phyloP scores from a whole-genome alignment of 2,113 vertebrate genomes.

The Paraplagusia blochii region DNA sequence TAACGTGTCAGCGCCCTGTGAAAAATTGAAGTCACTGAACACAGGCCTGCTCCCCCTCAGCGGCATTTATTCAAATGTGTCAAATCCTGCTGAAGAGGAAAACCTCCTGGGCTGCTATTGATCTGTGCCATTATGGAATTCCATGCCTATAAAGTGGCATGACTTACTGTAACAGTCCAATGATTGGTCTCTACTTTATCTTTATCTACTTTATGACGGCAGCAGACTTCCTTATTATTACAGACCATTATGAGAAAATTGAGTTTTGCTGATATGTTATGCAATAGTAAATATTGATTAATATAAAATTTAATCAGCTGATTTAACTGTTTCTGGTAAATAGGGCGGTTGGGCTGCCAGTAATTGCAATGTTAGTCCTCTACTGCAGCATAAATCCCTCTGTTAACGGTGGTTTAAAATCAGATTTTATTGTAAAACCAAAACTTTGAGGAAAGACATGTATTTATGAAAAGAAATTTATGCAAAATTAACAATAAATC shows the following conservation, averaged over 20 bases:
- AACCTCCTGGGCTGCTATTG: conserved; percentile 67
- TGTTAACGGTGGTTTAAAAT: conserved; percentile 13
- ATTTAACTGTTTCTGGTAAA: conserved; percentile 61
- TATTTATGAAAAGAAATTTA: too few relatives aligned
- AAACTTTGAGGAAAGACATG: neutral
- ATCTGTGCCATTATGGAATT: conserved; percentile 74
- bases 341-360: conserved; percentile 59
- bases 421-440: neutral
- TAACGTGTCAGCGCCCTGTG: conserved; percentile 38
- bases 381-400: conserved; percentile 29
- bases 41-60: conserved; percentile 31
- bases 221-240: conserved; percentile 72
- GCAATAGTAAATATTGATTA: conserved; percentile 72
- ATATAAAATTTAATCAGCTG: conserved; percentile 61
- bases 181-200: conserved; percentile 65
- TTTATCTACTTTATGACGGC: conserved; percentile 54
- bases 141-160: conserved; percentile 74
- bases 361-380: conserved; percentile 53
- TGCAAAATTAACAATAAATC: too few relatives aligned
- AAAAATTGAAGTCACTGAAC: conserved; percentile 32
- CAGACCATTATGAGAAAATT: conserved; percentile 75
- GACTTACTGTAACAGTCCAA: conserved; percentile 77
- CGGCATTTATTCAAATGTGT: conserved; percentile 67
- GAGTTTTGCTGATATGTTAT: conserved; percentile 72
- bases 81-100: conserved; percentile 64